Base-by-base conservation (phyloP, 2,888 invertebrate species). In the Lasioglossum oenotherae region DNA sequence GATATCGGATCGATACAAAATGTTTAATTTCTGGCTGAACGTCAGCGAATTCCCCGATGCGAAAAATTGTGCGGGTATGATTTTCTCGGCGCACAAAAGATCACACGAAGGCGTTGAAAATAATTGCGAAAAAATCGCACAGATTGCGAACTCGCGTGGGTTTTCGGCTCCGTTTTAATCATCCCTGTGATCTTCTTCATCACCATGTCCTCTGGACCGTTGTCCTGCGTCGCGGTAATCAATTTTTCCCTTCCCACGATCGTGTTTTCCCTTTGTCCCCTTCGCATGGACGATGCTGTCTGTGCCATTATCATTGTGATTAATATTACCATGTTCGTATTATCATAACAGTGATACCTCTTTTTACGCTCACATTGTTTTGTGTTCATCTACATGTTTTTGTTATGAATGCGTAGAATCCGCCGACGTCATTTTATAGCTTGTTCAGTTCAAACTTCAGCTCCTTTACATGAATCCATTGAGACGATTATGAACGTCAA, bases 61-160 rank as follows among this genome's bases (percentile, higher is more conserved):
- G 57, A n/a, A 12, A n/a, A 57, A n/a, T 57, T 57, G 4, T n/a
- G 57, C 57, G n/a, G n/a, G 57, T n/a, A 0, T n/a, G 57, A 10
- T 57, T 57, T n/a, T 57, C n/a, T 2, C 35, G 16, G 46, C 12
- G 27, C n/a, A 78, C 64, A 84, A 82, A 84, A 78, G 77, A 78
- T 64, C n/a, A 19, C 23, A 19, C 67, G n/a, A 12, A 71, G 64
- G 60, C 83, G 74, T 74, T 57, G 60, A 44, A 23, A 23, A 23
- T 23, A 53, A 53, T 23, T 35, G 49, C 75, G 49, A 41, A 44
- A 53, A 77, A 6, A 46, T 46, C 41, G 23, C 64, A 72, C 75
- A 44, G 78, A 84, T 84, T 75, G 78, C 78, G 67, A 72, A 31
- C 78, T 35, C 57, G 14, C 60, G 35, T 14, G 16, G 74, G 27